Base-by-base conservation (phyloP, 92 coral and sea anemone genomes). In the Muricea muricata region DNA sequence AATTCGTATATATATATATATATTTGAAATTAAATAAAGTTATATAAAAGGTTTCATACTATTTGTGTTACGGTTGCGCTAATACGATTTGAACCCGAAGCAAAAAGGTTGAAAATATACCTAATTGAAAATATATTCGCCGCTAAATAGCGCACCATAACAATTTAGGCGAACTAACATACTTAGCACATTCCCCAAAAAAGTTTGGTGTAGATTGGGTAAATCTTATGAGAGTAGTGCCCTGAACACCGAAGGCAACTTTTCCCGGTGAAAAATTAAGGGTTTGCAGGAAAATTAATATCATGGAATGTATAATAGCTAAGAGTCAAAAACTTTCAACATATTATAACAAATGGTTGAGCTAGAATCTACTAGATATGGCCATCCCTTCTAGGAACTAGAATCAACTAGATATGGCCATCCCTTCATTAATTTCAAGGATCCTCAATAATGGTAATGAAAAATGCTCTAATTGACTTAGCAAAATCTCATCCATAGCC, bases 131-230 rank as follows among this genome's bases (percentile, higher is more conserved):
- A n/a, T n/a, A n/a, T n/a, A n/a, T n/a, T n/a, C n/a, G n/a, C n/a
- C n/a, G n/a, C n/a, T n/a, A n/a, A n/a, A n/a, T n/a, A n/a, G n/a
- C n/a, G n/a, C n/a, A n/a, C n/a, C n/a, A 75, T 75, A 7, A 46
- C 28, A 6, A 4, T 6, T 24, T 21, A 21, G 81, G 32, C 46
- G 81, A 35, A 48, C 14, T 46, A 75, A 54, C 66, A 75, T 50
- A 50, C 81, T 75, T 50, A 75, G 66, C 37, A 50, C 65, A 75
- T 75, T 75, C 46, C 23, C 65, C 80, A 28, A 54, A 73, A 73
- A 73, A 73, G 29, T 73, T 73, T 73, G 80, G 58, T 41, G 58
- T 35, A 73, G 21, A n/a, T n/a, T n/a, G n/a, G n/a, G n/a, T n/a
- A n/a, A n/a, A n/a, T n/a, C n/a, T n/a, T n/a, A n/a, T n/a, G n/a